Conservation (phyloP, 37 sponge, comb jelly and placozoan species). For the Axinella damicornis region DNA sequence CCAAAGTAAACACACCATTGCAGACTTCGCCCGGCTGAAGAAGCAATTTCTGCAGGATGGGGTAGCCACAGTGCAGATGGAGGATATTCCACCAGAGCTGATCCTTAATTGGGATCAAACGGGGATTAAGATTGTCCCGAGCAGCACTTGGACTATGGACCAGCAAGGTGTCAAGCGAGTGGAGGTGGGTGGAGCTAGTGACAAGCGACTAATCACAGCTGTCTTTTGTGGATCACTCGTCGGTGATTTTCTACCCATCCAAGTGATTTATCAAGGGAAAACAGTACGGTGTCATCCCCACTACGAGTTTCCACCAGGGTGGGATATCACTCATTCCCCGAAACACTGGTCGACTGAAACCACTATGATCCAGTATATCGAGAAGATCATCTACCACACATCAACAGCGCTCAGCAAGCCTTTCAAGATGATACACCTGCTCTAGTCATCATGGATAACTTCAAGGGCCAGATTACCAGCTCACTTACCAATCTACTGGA, state of each 20-base stretch:
- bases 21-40: constrained; percentile 35
- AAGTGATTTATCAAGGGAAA: constrained; percentile 69
- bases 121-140: constrained; percentile 45
- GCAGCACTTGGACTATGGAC: constrained; percentile 52
- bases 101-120: constrained; percentile 65
- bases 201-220: constrained; percentile 67
- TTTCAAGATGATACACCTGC: constrained; percentile 4
- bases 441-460: neutral
- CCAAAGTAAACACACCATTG: neutral
- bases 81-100: constrained; percentile 42
- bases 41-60: constrained; percentile 34
- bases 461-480: neutral
- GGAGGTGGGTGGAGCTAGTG: constrained; percentile 29
- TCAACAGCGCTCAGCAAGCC: constrained; percentile 10
- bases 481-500: constrained; percentile 31
- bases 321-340: constrained; percentile 60
- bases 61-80: constrained; percentile 10
- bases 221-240: constrained; percentile 33
- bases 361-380: constrained; percentile 52
- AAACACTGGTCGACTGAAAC: constrained; percentile 70
- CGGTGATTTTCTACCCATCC: constrained; percentile 50
- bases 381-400: constrained; percentile 61
- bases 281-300: constrained; percentile 57
- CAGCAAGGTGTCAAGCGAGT: constrained; percentile 36
- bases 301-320: constrained; percentile 29